Evolutionary conservation across 2,888 invertebrate genomes (phyloP).

Genomic region (Melolontha melolontha): DNA sequence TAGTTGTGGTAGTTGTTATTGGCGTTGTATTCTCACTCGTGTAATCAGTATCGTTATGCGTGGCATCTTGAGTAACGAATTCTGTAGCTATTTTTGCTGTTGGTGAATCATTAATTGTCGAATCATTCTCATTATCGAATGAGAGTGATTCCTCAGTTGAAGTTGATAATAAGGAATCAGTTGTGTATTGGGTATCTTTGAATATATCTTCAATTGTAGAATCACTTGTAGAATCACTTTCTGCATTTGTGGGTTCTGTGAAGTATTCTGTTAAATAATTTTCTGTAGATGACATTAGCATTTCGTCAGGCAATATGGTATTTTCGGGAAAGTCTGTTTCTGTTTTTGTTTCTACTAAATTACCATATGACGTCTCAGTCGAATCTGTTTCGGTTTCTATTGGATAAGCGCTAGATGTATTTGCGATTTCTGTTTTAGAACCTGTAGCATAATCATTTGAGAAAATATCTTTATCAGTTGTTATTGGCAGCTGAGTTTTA

Average conservation of each 20-base stretch:
- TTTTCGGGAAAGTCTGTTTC: not conserved
- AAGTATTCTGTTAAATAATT: conserved; percentile 3
- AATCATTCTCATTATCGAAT: not conserved
- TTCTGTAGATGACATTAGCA: not conserved
- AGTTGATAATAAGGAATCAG: not conserved
- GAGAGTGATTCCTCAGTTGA: conserved; percentile 27
- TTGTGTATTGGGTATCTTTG: conserved; percentile 1
- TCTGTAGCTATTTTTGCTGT: conserved; percentile 39
- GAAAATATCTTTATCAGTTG: no score
- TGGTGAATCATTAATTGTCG: not conserved
- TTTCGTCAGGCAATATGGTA: not conserved
- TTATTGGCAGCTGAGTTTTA: not conserved
- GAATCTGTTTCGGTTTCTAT: not conserved
- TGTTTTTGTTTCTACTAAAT: not conserved
- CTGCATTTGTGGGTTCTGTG: conserved; percentile 19
- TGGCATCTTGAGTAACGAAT: conserved; percentile 41
- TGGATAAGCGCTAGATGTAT: not conserved
- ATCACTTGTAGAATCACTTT: not conserved
- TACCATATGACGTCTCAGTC: not conserved
- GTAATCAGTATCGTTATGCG: conserved; percentile 33
- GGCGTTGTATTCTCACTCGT: conserved; percentile 44
- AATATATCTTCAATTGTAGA: conserved; percentile 11
- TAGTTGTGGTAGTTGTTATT: conserved; percentile 44
- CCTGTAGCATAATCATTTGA: conserved; percentile 8
- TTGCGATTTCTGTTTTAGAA: not conserved